A percentile compares a stretch with the other conserved stretches of the same genome.
Evolutionary conservation across 2,113 vertebrate species (phyloP).

Genomic region (Crotalus tigris): DNA sequence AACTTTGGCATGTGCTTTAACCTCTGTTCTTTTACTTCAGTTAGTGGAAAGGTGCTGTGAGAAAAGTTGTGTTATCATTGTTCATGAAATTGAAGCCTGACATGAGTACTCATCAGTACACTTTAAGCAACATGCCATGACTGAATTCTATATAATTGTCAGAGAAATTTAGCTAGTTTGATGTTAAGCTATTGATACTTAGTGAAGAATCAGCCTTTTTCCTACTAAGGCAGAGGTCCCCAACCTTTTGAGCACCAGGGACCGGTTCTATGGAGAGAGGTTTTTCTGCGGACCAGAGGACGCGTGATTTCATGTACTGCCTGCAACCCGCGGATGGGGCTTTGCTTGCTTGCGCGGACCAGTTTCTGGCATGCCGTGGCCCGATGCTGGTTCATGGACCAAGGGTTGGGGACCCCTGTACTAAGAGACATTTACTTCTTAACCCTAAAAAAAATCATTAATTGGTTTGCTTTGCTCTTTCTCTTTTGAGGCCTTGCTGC

Average conservation of each 20-base stretch:
- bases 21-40: neutral
- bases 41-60: neutral
- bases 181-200: neutral
- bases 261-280: no score
- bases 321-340: no score
- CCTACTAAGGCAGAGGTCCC: neutral
- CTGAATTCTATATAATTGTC: neutral
- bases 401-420: no score
- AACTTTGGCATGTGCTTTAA: neutral
- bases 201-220: neutral
- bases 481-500: accelerated
- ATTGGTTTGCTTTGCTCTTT: no score
- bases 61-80: neutral
- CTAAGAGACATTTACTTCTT: neutral
- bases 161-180: neutral
- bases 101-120: neutral
- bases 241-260: no score
- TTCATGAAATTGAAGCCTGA: neutral
- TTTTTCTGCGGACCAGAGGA: no score
- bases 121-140: neutral
- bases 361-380: no score
- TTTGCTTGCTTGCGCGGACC: no score
- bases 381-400: no score
- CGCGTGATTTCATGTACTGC: no score
- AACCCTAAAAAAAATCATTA: neutral